phyloP scores from a whole-genome alignment of 2,113 vertebrate species.

The Suncus etruscus region DNA sequence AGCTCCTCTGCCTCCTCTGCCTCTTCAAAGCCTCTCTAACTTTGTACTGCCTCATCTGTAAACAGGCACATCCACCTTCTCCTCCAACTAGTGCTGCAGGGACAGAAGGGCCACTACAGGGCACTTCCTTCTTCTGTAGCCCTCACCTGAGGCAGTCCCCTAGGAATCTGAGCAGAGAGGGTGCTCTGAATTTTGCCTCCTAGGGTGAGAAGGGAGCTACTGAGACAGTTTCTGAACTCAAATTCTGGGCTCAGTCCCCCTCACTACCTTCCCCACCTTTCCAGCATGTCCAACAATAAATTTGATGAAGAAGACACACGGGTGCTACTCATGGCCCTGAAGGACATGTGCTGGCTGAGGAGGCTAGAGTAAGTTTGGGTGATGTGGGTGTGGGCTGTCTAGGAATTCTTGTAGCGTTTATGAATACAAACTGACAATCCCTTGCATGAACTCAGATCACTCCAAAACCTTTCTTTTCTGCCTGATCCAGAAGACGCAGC shows the following conservation, averaged over 20 bases:
- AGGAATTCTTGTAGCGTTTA: not conserved
- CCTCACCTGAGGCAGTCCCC: not conserved
- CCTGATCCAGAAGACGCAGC: not conserved
- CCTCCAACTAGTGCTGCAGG: not conserved
- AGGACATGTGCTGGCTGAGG: constrained; percentile 79
- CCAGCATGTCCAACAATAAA: constrained; percentile 88
- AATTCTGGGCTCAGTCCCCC: too few species aligned
- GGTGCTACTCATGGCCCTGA: constrained; percentile 75
- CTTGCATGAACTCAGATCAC: not conserved
- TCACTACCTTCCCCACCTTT: not conserved
- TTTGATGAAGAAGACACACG: constrained; percentile 77
- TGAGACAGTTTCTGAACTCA: too few species aligned
- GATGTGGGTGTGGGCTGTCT: accelerated
- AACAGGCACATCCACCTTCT: not conserved
- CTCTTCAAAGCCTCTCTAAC: too few species aligned
- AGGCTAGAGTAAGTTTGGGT: constrained; percentile 89
- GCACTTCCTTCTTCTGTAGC: not conserved
- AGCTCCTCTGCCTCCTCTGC: too few species aligned
- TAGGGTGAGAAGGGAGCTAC: too few species aligned
- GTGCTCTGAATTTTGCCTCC: too few species aligned
- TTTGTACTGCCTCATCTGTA: not conserved
- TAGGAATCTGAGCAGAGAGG: not conserved
- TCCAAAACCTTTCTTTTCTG: not conserved
- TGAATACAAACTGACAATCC: not conserved
- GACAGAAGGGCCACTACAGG: not conserved